A percentile compares a stretch with the other conserved stretches of the same genome.
These are phyloP conservation scores for Cremastobaeus sp. DNA, from an alignment of 2,888 invertebrate species.

Conservation along the genomic window DNA sequence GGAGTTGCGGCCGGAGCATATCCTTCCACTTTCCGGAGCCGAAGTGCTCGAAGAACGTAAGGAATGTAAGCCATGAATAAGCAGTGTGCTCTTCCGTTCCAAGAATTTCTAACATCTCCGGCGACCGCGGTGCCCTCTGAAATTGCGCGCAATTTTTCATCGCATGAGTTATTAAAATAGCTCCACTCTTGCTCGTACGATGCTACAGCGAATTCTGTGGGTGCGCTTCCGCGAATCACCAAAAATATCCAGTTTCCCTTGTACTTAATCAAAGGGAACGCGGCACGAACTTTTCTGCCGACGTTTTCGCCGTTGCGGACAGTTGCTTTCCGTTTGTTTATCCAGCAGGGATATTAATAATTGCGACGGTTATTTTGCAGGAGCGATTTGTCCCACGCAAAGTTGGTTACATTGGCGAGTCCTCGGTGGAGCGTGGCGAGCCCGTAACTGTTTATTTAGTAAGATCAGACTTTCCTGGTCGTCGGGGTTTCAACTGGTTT, in stretches of 20 bases:
- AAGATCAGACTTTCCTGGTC: slow-evolving; percentile 22
- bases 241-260: no score
- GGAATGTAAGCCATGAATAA: slow-evolving; percentile 55
- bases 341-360: no score
- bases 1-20: slow-evolving; percentile 70
- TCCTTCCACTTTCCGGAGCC: slow-evolving; percentile 45
- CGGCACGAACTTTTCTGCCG: no score
- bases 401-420: no score
- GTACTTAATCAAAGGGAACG: no score
- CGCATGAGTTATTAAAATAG: slow-evolving; percentile 51
- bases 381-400: no score
- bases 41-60: slow-evolving; percentile 45
- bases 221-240: no score
- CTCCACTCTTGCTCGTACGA: no score
- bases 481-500: slow-evolving; percentile 38
- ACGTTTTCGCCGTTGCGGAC: no score
- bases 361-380: no score
- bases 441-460: slow-evolving; percentile 47
- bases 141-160: slow-evolving; percentile 51
- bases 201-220: no score
- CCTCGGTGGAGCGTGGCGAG: slow-evolving; percentile 6
- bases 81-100: slow-evolving; percentile 52
- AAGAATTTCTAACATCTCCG: slow-evolving; percentile 48
- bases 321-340: no score
- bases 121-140: slow-evolving; percentile 43